These are phyloP conservation scores for Berghia stephanieae DNA, from an alignment of 1,140 invertebrate species.

Conservation along the genomic window DNA sequence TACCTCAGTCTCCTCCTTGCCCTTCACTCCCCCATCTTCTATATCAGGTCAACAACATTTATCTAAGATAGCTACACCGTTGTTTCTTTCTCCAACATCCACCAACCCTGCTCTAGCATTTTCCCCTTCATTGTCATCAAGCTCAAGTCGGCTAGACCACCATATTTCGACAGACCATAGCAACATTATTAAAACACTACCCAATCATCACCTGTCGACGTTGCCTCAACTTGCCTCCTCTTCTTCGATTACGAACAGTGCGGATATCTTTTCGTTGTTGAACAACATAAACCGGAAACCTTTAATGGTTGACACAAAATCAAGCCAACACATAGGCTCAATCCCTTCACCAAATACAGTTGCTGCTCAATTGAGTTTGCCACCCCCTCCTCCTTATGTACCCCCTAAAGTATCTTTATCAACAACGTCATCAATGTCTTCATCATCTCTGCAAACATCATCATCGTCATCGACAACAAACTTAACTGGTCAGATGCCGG, in stretches of 20 bases:
- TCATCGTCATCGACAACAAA: no score
- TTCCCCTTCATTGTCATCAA: slow-evolving; percentile 6
- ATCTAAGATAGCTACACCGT: not conserved
- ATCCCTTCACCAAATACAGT: slow-evolving; percentile 22
- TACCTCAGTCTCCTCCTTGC: not conserved
- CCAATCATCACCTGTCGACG: slow-evolving; percentile 20
- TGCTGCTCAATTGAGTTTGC: slow-evolving; percentile 35
- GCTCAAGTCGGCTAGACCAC: no score
- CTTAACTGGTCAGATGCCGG: no score
- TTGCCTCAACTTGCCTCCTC: slow-evolving; percentile 26
- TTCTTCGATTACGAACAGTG: no score
- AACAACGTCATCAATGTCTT: no score
- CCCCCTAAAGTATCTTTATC: slow-evolving; percentile 32
- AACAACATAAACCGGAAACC: slow-evolving; percentile 3
- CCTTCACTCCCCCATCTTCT: slow-evolving; percentile 16
- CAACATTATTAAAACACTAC: no score
- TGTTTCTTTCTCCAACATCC: not conserved
- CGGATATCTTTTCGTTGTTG: slow-evolving; percentile 22
- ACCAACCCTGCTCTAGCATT: no score
- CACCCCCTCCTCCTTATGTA: slow-evolving; percentile 46
- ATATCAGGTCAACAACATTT: no score
- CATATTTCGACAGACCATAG: no score
- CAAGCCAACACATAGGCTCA: not conserved
- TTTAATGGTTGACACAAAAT: not conserved
- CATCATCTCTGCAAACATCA: no score